These are phyloP conservation scores for Chrysodeixis includens DNA, from an alignment of 2,888 invertebrate species.

Conservation along the genomic window DNA sequence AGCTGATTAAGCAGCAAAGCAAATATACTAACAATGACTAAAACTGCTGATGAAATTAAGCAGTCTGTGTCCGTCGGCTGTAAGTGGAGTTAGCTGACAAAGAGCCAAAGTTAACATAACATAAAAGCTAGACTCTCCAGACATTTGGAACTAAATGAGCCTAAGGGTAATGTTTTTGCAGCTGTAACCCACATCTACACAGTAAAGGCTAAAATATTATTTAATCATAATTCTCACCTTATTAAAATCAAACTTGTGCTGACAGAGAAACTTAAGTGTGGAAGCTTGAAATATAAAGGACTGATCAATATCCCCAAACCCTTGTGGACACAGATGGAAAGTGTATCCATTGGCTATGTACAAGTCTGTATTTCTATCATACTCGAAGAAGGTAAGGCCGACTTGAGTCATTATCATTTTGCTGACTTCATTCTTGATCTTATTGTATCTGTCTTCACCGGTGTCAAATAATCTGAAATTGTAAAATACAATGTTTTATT, in stretches of 20 bases:
- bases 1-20: too few species aligned
- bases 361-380: conserved; percentile 87
- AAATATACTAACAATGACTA: too few species aligned
- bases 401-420: conserved; percentile 91
- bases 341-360: conserved; percentile 91
- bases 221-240: conserved; percentile 87
- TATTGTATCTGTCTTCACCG: conserved; percentile 78
- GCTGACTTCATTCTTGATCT: conserved; percentile 75
- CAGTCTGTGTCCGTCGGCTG: too few species aligned
- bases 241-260: conserved; percentile 92
- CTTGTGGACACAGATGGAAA: conserved; percentile 91
- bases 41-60: too few species aligned
- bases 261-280: conserved; percentile 90
- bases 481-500: neutral
- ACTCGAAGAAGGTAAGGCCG: conserved; percentile 91
- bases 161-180: too few species aligned
- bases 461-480: conserved; percentile 82
- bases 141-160: too few species aligned
- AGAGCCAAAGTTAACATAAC: too few species aligned
- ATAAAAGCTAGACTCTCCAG: too few species aligned
- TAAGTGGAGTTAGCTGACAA: too few species aligned
- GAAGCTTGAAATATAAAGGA: conserved; percentile 90
- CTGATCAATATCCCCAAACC: conserved; percentile 90
- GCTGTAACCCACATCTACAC: too few species aligned
- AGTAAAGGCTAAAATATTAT: too few species aligned